Evolutionary conservation across 2,797 vertebrate genomes (phyloP), one percentile per base, ranked within the genome.

Genomic region (Danio aesculapii): DNA sequence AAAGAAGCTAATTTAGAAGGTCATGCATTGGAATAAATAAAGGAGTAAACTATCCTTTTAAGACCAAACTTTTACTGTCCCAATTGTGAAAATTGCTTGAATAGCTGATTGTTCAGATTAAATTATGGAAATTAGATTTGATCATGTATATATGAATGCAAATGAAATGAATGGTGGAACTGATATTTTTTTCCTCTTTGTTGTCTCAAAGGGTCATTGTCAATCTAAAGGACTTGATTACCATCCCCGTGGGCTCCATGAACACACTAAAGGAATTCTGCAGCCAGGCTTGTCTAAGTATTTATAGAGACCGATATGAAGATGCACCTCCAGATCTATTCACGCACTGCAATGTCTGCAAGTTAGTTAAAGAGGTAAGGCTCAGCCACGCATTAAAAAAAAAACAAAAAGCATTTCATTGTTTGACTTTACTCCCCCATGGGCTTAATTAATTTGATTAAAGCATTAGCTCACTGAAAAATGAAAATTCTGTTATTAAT

Each of bases 181-280:
- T 30, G 30, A 30, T 30, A 1, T n/a, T 64, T 64, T 46, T 44
- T 8, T 50, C 2, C 14, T 19, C 30, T 58, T 46, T 55, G 14
- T 59, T 4, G 72, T 30, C 84, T 10, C 53, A 10, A 83, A 99
- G 98, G 92, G 95, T 97, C 69, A 99, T 99, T 86, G 68, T 92
- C 85, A 96, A 98, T 87, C 96, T 96, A 87, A 97, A 98, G 92
- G 97, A 99, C 86, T 95, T 99, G 89, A 96, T 99, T 88, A 98
- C 95, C 8, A 96, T 97, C 85, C 97, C 97, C 50, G 92, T 95
- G 82, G 97, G 98, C 58, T 92, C 92, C 61, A 92, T 92, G 14
- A 93, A 85, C 84, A 92, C 86, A 82, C 93, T 93, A 79, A 95
- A 96, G 91, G 94, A 98, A 90, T 99, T 99, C 91, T 99, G 98